These are phyloP conservation scores for Neodontobutis hainanensis DNA, from an alignment of 2,113 vertebrate genomes.

Conservation along the genomic window DNA sequence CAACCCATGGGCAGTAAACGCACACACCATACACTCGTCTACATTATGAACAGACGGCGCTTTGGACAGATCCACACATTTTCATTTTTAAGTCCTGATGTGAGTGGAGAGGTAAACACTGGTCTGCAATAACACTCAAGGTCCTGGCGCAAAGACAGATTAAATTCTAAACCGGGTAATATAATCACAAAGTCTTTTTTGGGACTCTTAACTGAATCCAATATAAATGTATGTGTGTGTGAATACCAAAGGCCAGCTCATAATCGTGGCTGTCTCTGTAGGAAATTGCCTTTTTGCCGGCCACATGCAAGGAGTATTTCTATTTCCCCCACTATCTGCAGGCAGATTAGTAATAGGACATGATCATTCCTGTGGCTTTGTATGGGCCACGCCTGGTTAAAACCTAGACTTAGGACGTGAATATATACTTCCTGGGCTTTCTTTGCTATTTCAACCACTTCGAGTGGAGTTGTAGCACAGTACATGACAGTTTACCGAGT, in stretches of 20 bases:
- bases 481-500: conserved; percentile 51
- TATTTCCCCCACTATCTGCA: conserved; percentile 51
- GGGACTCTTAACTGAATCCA: conserved; percentile 10
- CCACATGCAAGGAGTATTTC: conserved; percentile 46
- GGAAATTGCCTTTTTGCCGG: conserved; percentile 68
- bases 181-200: conserved; percentile 24
- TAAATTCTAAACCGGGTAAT: conserved; percentile 11
- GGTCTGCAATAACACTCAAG: neutral
- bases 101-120: neutral
- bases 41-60: neutral
- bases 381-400: too few relatives aligned
- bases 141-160: neutral
- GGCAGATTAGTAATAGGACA: conserved; percentile 31
- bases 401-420: neutral
- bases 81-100: neutral
- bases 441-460: conserved; percentile 22
- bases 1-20: conserved; percentile 32
- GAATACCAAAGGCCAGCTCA: conserved; percentile 47
- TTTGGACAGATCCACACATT: neutral
- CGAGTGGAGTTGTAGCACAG: conserved; percentile 6
- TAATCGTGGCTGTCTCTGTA: conserved; percentile 21
- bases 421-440: neutral
- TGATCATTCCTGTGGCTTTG: conserved; percentile 45
- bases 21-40: conserved; percentile 12
- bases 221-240: conserved; percentile 22